These are phyloP conservation scores for Allygus modestus DNA, from an alignment of 2,888 invertebrate genomes.

Conservation along the genomic window DNA sequence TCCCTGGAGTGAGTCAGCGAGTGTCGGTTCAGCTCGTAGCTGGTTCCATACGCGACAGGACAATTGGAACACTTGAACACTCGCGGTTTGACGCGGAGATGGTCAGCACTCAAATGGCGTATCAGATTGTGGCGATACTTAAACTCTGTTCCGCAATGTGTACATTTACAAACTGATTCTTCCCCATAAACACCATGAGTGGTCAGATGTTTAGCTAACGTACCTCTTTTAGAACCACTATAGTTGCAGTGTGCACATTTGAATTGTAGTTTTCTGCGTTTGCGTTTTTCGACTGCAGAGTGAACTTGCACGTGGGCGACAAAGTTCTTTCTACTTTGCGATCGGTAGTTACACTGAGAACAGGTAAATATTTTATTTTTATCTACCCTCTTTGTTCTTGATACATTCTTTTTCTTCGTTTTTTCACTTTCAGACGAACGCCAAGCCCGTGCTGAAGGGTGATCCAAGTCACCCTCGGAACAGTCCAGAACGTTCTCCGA, in stretches of 20 bases:
- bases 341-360: neutral
- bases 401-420: neutral
- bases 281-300: no score
- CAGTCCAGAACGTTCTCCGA: neutral
- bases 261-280: neutral
- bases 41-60: neutral
- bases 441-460: neutral
- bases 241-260: slow-evolving; percentile 3
- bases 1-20: neutral
- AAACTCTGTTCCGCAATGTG: neutral
- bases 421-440: neutral
- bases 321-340: neutral
- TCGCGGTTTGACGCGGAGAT: neutral
- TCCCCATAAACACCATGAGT: neutral
- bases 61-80: neutral
- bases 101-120: neutral
- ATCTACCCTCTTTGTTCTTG: neutral
- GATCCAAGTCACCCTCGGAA: neutral
- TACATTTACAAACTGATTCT: neutral
- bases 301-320: neutral
- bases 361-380: neutral
- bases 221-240: neutral
- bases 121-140: neutral
- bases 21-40: neutral
- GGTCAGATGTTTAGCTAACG: neutral